Evolutionary conservation across 2,888 invertebrate species (phyloP), one percentile per base, ranked within the genome.

Genomic region (Gymnoscelis rufifasciata): DNA sequence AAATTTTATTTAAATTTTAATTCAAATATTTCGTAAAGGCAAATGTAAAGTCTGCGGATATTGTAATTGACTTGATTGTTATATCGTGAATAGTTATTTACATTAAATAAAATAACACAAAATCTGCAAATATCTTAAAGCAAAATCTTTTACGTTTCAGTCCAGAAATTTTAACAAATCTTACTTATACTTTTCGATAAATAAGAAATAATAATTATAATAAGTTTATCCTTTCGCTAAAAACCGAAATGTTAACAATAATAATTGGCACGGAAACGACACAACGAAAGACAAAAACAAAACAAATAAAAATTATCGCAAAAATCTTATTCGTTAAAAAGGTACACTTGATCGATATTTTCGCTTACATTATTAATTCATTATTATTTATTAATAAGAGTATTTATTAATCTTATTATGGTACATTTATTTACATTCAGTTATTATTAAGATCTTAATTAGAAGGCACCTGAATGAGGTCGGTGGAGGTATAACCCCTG

Each of bases 401-500:
- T 79, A 77, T 75, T n/a, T 78, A 71, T 70, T 70, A 70, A 39
- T 38, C 52, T 56, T 70, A 66, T 68, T 83, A 83, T 79, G 59
- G 73, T 84, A 83, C 82, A 84, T 76, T 65, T 84, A 86, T 86
- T 73, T 86, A 84, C 84, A 84, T 54, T 51, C 74, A 74, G 76
- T 76, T 75, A 69, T 58, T 54, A 62, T 59, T 66, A 74, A 68
- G 67, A 66, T 74, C 78, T 83, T 75, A 69, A 74, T 78, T 84
- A 81, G 83, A 87, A 87, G 87, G 88, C 87, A 88, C 87, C 88
- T 77, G 78, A 74, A 77, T 86, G 84, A 86, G 87, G 86, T 86
- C 86, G 87, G 87, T 84, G 87, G 87, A 83, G 84, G 77, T 78
- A 62, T 71, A 71, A 78, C 67, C 81, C 66, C 86, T 84, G 82